Percentiles rank a stretch among this genome's conserved stretches.
Conservation (phyloP, 2,888 invertebrate species). For the Poecilobothrus nobilitatus region DNA sequence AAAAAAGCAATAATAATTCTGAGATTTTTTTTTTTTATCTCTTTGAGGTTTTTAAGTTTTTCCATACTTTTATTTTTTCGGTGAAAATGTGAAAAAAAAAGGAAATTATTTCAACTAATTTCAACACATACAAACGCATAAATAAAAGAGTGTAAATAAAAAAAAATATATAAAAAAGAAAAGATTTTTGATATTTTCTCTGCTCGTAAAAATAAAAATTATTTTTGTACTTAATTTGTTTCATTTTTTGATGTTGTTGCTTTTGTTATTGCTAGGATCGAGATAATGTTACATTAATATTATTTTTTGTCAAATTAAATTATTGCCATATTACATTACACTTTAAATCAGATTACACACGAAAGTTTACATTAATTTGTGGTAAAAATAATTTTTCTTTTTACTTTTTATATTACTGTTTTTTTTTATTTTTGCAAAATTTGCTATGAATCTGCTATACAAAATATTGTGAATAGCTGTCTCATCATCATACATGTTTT, state of each 20-base stretch:
- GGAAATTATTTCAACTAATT: not conserved
- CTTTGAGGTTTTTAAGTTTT: not conserved
- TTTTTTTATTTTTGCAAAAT: no score
- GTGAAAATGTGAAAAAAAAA: not conserved
- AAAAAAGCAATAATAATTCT: not conserved
- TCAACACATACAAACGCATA: not conserved
- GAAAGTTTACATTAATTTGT: no score
- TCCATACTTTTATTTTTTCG: not conserved
- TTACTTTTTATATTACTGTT: no score
- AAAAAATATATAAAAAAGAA: no score
- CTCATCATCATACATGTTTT: no score
- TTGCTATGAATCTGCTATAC: no score
- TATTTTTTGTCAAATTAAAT: constrained; percentile 6
- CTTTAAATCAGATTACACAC: not conserved
- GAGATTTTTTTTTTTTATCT: not conserved
- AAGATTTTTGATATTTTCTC: not conserved
- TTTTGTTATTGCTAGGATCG: not conserved
- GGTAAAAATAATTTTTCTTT: no score
- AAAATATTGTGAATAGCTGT: no score
- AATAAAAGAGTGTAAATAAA: no score
- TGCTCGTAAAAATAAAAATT: not conserved
- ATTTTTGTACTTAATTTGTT: no score
- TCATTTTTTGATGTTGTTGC: not conserved
- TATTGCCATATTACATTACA: constrained; percentile 1
- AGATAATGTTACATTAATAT: not conserved